Conservation (phyloP, 2,797 vertebrate species). For the Ceryle rudis region DNA sequence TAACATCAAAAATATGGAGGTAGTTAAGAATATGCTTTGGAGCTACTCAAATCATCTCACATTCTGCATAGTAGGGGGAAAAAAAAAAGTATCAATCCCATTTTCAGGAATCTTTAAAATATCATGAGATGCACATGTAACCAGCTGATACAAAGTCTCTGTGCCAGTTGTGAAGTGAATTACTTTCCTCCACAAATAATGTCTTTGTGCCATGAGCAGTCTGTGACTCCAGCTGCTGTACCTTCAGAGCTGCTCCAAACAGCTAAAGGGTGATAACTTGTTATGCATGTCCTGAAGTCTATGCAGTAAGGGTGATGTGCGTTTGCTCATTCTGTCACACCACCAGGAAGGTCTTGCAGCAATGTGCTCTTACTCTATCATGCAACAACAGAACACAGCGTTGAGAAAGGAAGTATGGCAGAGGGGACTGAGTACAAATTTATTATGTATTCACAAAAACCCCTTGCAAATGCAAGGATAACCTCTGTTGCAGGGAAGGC, state of each 20-base stretch:
- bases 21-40: not conserved
- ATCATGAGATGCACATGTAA: not conserved
- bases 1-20: rapidly evolving
- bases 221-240: not conserved
- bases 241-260: not conserved
- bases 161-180: not conserved
- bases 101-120: not conserved
- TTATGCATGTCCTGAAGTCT: not conserved
- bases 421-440: not conserved
- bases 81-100: not conserved
- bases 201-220: not conserved
- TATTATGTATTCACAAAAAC: not conserved
- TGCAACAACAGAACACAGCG: not conserved
- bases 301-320: not conserved
- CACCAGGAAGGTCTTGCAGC: not conserved
- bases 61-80: not conserved
- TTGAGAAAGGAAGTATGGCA: not conserved
- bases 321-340: not conserved
- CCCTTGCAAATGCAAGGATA: not conserved
- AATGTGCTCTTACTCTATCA: not conserved
- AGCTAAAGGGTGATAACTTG: not conserved
- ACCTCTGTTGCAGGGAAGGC: not conserved
- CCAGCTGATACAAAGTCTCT: not conserved
- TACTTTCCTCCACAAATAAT: not conserved
- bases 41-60: not conserved